Conservation (phyloP, 2,113 vertebrate genomes). For the Pyrgilauda ruficollis region DNA sequence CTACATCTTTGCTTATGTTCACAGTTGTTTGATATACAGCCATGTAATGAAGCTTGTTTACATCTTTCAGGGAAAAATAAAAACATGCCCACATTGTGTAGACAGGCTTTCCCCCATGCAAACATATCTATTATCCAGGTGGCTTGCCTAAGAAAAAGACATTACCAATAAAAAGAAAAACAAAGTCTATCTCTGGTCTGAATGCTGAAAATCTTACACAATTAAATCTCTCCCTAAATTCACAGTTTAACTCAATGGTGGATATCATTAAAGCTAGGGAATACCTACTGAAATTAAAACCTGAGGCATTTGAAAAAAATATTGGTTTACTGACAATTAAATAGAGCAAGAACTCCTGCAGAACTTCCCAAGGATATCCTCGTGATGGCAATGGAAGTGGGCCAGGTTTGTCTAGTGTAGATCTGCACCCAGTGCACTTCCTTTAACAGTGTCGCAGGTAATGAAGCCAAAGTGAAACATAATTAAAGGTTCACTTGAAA, state of each 20-base stretch:
- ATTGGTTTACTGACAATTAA: not conserved
- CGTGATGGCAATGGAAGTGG: not conserved
- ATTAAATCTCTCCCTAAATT: not conserved
- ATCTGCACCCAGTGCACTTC: not conserved
- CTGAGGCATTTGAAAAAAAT: not conserved
- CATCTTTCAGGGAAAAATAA: not conserved
- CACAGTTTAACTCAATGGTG: not conserved
- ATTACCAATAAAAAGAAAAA: not conserved
- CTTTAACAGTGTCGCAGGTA: not conserved
- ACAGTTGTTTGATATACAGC: not conserved
- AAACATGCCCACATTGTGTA: not conserved
- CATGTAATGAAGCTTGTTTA: not conserved
- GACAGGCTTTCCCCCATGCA: not conserved
- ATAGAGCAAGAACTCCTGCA: not conserved
- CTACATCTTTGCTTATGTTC: not conserved
- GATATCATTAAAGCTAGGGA: not conserved
- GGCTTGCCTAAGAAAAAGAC: not conserved
- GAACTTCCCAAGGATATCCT: not conserved
- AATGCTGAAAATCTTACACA: not conserved
- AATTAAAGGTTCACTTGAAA: not conserved
- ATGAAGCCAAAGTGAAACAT: not conserved
- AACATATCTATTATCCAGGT: not conserved
- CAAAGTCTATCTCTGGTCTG: not conserved
- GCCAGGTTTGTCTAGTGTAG: not conserved
- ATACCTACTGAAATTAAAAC: not conserved